Conservation (phyloP, 2,888 invertebrate genomes). For the Serrognathus titanus region DNA sequence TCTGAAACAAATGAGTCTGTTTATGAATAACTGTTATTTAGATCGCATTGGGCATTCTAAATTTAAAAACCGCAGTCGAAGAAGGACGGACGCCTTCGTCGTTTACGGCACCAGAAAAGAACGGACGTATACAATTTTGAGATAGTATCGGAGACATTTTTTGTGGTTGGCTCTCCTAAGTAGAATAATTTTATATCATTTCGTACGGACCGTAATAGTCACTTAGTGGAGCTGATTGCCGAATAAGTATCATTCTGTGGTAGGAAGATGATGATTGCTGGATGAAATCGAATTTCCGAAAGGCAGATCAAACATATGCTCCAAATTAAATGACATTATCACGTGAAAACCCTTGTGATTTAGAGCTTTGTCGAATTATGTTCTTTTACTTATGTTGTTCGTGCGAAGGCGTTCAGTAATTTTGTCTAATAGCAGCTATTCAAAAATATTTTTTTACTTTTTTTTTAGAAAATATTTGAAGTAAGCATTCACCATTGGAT, state of each 20-base stretch:
- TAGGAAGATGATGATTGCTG: constrained; percentile 22
- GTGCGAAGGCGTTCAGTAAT: background rate
- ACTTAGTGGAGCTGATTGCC: constrained; percentile 35
- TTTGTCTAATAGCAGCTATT: background rate
- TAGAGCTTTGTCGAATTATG: background rate
- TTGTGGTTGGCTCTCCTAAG: constrained; percentile 27
- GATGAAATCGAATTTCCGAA: constrained; percentile 19
- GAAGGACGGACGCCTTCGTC: background rate
- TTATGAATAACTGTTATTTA: constrained; percentile 1
- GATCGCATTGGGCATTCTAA: background rate
- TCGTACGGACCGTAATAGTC: constrained; percentile 29
- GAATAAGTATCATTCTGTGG: constrained; percentile 25
- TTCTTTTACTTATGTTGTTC: background rate
- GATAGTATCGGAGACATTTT: constrained; percentile 31
- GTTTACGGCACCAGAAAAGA: background rate
- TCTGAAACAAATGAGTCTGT: background rate
- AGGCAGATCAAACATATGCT: constrained; percentile 26
- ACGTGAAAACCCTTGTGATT: background rate
- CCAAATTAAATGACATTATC: constrained; percentile 30
- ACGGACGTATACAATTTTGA: constrained; percentile 26
- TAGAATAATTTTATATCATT: constrained; percentile 34
- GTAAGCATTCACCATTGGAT: background rate
- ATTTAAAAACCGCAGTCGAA: background rate
- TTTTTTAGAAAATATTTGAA: background rate
- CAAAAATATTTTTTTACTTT: background rate